Percentiles rank a stretch among this genome's conserved stretches.
These are phyloP conservation scores for Aurelia sp. DNA, from an alignment of 30 jellyfish, hydroid and myxozoan genomes.

Conservation along the genomic window DNA sequence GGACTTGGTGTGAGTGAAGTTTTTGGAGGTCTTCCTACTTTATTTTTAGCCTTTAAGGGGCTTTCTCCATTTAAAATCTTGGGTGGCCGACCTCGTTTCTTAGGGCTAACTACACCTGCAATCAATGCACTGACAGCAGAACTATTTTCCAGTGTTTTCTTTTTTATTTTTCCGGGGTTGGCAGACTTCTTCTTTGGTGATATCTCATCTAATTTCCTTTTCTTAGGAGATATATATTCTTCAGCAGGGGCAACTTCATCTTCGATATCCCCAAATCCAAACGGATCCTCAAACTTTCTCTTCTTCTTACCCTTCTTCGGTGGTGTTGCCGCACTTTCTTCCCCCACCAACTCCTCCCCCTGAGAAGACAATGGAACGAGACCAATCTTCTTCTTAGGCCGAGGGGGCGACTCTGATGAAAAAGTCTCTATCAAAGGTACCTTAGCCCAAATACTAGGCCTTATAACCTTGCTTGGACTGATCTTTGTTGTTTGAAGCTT, in stretches of 20 bases:
- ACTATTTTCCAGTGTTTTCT: not conserved
- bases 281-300: constrained; percentile 43
- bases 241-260: constrained; percentile 54
- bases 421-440: constrained; percentile 49
- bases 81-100: too few species aligned
- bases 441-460: constrained; percentile 68
- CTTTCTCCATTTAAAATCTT: too few species aligned
- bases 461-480: constrained; percentile 14
- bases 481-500: constrained; percentile 8
- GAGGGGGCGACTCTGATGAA: constrained; percentile 40
- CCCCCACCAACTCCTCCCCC: not conserved
- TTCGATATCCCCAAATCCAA: constrained; percentile 64
- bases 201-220: constrained; percentile 4
- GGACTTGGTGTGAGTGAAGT: too few species aligned
- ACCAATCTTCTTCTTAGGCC: constrained; percentile 6
- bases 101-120: too few species aligned
- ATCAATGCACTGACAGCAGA: too few species aligned
- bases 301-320: constrained; percentile 31
- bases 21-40: too few species aligned
- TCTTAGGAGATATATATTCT: constrained; percentile 56
- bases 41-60: too few species aligned
- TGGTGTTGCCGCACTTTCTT: not conserved
- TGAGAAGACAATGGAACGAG: not conserved
- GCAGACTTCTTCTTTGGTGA: not conserved
- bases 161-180: constrained; percentile 1